Evolutionary conservation across 2,888 invertebrate genomes (phyloP).

Genomic region (Drosophila prolongata): DNA sequence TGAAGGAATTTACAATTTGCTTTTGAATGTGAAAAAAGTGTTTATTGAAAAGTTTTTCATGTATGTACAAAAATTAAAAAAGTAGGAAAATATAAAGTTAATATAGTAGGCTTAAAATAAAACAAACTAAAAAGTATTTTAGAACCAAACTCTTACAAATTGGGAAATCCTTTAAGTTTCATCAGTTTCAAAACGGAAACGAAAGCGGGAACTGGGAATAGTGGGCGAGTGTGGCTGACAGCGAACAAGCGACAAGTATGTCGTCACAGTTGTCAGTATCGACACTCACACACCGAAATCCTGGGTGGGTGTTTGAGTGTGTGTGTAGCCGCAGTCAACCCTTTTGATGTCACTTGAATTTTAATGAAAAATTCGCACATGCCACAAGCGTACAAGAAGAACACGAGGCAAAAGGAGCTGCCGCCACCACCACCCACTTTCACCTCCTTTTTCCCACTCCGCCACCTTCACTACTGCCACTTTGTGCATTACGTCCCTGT

Average conservation of each 20-base stretch:
- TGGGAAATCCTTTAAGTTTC: neutral
- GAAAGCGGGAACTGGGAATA: neutral
- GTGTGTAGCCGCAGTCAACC: slow-evolving; percentile 66
- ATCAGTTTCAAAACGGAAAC: neutral
- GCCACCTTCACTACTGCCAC: slow-evolving; percentile 18
- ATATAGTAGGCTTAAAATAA: no score
- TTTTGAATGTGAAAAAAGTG: no score
- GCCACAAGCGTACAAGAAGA: slow-evolving; percentile 75
- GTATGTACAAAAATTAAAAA: no score
- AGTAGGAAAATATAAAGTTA: no score
- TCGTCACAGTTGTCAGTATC: slow-evolving; percentile 82
- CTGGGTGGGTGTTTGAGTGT: slow-evolving; percentile 20
- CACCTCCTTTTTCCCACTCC: neutral
- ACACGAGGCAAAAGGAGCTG: slow-evolving; percentile 20
- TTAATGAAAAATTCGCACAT: slow-evolving; percentile 81
- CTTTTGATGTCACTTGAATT: slow-evolving; percentile 82
- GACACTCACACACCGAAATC: slow-evolving; percentile 58
- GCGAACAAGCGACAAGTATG: slow-evolving; percentile 76
- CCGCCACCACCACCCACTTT: neutral
- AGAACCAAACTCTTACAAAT: no score
- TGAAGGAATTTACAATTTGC: no score
- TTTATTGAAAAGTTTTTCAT: no score
- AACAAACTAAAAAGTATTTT: no score
- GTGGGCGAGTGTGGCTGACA: slow-evolving; percentile 51
- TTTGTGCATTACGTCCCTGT: slow-evolving; percentile 43